Percentiles rank a stretch among this genome's conserved stretches.
Evolutionary conservation across 2,113 vertebrate genomes (phyloP).

Genomic region (Grammatotria lemairii): DNA sequence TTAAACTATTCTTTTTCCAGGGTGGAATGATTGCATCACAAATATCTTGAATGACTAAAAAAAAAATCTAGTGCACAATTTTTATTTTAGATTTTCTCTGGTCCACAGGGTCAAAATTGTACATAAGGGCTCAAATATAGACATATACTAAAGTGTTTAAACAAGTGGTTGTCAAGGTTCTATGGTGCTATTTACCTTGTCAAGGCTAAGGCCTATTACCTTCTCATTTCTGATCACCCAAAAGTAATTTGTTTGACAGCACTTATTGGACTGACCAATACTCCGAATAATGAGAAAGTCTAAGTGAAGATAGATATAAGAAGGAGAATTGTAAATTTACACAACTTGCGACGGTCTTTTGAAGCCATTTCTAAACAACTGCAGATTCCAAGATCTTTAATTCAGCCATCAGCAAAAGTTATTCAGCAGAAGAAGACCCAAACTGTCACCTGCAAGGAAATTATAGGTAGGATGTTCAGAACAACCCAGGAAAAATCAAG

Average conservation of each 20-base stretch:
- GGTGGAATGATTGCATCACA: background rate
- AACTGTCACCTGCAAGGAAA: background rate
- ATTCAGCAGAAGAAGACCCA: background rate
- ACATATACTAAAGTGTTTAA: background rate
- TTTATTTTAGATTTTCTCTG: background rate
- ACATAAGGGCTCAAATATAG: background rate
- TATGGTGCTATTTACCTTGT: rapidly evolving
- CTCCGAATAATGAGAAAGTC: rapidly evolving
- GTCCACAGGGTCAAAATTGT: background rate
- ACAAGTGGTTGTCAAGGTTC: background rate
- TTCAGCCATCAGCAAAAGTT: background rate
- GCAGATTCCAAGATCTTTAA: background rate
- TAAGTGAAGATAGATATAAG: background rate
- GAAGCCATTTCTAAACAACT: background rate
- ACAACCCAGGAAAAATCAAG: rapidly evolving
- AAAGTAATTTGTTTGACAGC: rapidly evolving
- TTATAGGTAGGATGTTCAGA: background rate
- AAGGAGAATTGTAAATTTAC: background rate
- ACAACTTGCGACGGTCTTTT: rapidly evolving
- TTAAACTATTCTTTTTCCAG: background rate
- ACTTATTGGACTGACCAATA: background rate
- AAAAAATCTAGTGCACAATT: background rate
- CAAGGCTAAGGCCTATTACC: background rate
- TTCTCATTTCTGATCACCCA: background rate
- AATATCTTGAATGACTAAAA: background rate